These are phyloP conservation scores for Lomographa bimaculata DNA, from an alignment of 2,888 invertebrate genomes.

Conservation along the genomic window DNA sequence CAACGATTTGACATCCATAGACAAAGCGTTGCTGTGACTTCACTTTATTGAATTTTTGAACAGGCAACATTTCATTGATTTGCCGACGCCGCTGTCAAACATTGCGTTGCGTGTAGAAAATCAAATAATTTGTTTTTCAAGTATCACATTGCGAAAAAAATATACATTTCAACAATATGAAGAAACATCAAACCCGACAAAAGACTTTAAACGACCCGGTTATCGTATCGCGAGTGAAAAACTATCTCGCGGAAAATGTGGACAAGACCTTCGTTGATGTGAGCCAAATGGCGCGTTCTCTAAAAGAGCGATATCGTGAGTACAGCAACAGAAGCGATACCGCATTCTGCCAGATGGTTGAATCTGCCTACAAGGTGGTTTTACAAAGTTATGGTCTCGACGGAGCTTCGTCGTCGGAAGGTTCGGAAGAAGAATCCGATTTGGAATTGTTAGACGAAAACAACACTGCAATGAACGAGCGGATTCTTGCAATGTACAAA, in stretches of 20 bases:
- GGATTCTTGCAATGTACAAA: slow-evolving; percentile 76
- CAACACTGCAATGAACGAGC: slow-evolving; percentile 88
- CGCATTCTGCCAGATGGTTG: slow-evolving; percentile 91
- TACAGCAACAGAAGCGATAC: slow-evolving; percentile 91
- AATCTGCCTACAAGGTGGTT: slow-evolving; percentile 89
- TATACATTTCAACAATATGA: slow-evolving; percentile 54
- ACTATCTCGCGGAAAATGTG: slow-evolving; percentile 92
- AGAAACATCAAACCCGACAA: slow-evolving; percentile 77
- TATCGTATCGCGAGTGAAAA: slow-evolving; percentile 85
- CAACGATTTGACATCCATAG: slow-evolving; percentile 28
- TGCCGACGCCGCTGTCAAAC: slow-evolving; percentile 63
- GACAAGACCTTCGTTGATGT: slow-evolving; percentile 92
- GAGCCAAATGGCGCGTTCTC: slow-evolving; percentile 91
- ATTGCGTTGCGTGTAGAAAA: slow-evolving; percentile 51
- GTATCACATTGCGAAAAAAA: slow-evolving; percentile 12
- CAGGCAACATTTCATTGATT: slow-evolving; percentile 65
- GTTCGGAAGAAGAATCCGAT: slow-evolving; percentile 85
- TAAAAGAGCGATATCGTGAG: slow-evolving; percentile 89
- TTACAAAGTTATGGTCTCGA: slow-evolving; percentile 87
- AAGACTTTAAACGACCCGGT: slow-evolving; percentile 79
- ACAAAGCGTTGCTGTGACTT: slow-evolving; percentile 13
- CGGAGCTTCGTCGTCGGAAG: slow-evolving; percentile 83
- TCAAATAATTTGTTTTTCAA: slow-evolving; percentile 31
- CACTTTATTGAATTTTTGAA: slow-evolving; percentile 26
- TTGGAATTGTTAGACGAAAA: slow-evolving; percentile 91